Evolutionary conservation across 2,888 invertebrate genomes (phyloP).

Genomic region (Fragum fragum): DNA sequence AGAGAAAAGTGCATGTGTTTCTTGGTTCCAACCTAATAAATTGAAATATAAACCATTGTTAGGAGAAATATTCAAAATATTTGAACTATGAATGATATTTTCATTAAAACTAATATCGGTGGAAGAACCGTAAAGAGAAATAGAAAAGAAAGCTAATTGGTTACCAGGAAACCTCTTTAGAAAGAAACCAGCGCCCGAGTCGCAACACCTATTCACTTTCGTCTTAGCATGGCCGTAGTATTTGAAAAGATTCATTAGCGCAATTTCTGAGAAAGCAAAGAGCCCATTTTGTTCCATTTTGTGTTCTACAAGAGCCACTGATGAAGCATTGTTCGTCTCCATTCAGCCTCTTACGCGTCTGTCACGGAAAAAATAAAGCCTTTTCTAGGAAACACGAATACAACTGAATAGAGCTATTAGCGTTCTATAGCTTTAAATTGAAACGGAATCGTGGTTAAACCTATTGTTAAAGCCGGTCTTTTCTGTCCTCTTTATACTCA

Average conservation of each 20-base stretch:
- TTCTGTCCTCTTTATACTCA: constrained; percentile 57
- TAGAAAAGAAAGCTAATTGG: constrained; percentile 9
- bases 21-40: not conserved
- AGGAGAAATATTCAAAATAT: constrained; percentile 2
- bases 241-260: constrained; percentile 67
- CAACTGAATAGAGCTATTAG: constrained; percentile 61
- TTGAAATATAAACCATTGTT: not conserved
- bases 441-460: constrained; percentile 63
- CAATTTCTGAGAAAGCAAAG: constrained; percentile 60
- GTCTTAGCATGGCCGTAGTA: constrained; percentile 37
- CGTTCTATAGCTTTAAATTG: constrained; percentile 64
- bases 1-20: too few relatives aligned
- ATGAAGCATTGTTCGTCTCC: constrained; percentile 61
- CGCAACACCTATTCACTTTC: constrained; percentile 13
- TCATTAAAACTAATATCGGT: constrained; percentile 8
- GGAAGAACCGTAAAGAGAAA: not conserved
- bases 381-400: constrained; percentile 58
- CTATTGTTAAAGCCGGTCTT: constrained; percentile 64
- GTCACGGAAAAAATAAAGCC: constrained; percentile 63
- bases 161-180: constrained; percentile 10
- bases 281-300: constrained; percentile 62
- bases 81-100: constrained; percentile 12
- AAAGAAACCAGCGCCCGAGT: constrained; percentile 11
- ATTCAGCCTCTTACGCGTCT: constrained; percentile 55
- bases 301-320: constrained; percentile 50